Conservation (phyloP, 2,797 vertebrate species). For the Cephalopachus bancanus region DNA sequence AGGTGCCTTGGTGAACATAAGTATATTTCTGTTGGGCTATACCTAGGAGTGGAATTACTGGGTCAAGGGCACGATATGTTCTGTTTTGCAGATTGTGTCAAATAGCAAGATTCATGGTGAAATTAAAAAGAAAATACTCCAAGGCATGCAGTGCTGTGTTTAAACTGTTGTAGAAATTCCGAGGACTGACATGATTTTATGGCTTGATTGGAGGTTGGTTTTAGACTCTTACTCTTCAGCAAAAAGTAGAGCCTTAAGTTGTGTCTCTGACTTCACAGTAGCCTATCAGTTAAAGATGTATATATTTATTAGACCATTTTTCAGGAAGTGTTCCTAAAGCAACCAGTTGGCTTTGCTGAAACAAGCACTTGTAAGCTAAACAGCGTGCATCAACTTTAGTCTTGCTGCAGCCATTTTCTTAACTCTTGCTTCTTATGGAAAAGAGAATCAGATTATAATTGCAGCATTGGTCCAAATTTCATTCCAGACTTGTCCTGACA, state of each 20-base stretch:
- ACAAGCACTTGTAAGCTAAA: background rate
- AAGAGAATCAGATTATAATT: slow-evolving; percentile 44
- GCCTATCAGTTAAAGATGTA: background rate
- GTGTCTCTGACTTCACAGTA: background rate
- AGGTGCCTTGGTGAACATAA: background rate
- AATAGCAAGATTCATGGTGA: slow-evolving; percentile 28
- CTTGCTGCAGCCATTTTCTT: slow-evolving; percentile 8
- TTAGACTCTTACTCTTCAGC: slow-evolving; percentile 43
- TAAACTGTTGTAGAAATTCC: slow-evolving; percentile 9
- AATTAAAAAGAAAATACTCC: background rate
- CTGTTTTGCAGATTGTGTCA: background rate
- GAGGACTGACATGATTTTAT: background rate
- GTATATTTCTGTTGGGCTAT: background rate
- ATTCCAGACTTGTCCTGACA: background rate
- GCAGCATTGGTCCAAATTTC: background rate
- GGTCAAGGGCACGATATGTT: background rate
- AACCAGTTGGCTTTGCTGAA: background rate
- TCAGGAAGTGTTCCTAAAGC: background rate
- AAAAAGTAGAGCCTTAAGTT: slow-evolving; percentile 41
- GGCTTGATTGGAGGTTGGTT: slow-evolving; percentile 45
- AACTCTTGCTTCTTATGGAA: slow-evolving; percentile 41
- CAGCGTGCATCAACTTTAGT: background rate
- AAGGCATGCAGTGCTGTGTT: background rate
- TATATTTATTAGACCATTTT: background rate
- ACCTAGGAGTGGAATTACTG: background rate